phyloP scores from a whole-genome alignment of 2,888 invertebrate genomes.

The Elgonia sp. region DNA sequence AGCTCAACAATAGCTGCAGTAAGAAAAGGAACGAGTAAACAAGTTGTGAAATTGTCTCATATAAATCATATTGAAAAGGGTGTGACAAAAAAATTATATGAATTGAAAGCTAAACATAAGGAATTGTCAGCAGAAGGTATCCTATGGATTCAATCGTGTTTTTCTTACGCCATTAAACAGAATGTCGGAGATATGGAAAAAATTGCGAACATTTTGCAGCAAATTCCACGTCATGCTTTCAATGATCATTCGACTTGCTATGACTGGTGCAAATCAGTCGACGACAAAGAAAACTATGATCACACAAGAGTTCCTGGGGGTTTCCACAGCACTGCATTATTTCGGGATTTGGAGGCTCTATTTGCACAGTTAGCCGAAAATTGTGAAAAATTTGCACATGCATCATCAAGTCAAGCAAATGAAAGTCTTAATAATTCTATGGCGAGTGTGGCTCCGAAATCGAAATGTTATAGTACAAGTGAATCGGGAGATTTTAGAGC shows the following conservation, averaged over 20 bases:
- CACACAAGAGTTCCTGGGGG: conserved; percentile 47
- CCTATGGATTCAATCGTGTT: conserved; percentile 43
- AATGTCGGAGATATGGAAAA: conserved; percentile 32
- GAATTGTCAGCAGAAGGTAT: conserved; percentile 38
- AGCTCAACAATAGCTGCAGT: conserved; percentile 49
- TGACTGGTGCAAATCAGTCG: conserved; percentile 32
- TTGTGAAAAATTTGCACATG: conserved; percentile 55
- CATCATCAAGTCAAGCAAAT: conserved; percentile 44
- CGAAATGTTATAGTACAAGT: conserved; percentile 43
- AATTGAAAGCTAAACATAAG: conserved; percentile 40
- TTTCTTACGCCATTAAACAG: conserved; percentile 50
- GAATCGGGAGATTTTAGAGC: conserved; percentile 53
- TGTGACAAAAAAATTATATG: conserved; percentile 45
- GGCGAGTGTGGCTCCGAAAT: conserved; percentile 51
- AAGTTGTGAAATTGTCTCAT: conserved; percentile 51
- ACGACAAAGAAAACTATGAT: conserved; percentile 27
- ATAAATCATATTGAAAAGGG: conserved; percentile 51
- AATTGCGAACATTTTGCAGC: conserved; percentile 36
- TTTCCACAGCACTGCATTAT: conserved; percentile 21
- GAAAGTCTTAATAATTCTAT: conserved; percentile 52
- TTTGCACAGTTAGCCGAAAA: conserved; percentile 22
- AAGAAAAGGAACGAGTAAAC: conserved; percentile 4
- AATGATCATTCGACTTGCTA: conserved; percentile 44
- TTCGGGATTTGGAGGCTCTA: conserved; percentile 27
- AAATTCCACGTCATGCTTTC: conserved; percentile 54